A percentile compares a stretch with the other conserved stretches of the same genome.
Evolutionary conservation across 2,888 invertebrate species (phyloP).

Genomic region (Drosophila niveifrons): DNA sequence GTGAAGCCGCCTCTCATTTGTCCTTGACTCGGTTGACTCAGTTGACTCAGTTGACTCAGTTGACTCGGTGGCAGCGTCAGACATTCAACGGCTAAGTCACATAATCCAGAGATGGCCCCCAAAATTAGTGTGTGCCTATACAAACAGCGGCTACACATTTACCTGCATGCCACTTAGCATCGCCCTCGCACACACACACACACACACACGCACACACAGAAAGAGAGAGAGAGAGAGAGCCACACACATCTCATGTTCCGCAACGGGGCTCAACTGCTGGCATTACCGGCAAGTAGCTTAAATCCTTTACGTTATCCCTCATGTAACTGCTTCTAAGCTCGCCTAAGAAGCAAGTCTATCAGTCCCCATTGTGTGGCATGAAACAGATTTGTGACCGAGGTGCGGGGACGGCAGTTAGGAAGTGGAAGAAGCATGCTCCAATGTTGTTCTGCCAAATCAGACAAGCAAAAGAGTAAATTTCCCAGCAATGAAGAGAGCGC

Average conservation of each 20-base stretch:
- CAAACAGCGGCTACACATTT: constrained; percentile 47
- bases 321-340: constrained; percentile 63
- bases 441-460: neutral
- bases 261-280: constrained; percentile 51
- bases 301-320: constrained; percentile 75
- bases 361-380: neutral
- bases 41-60: neutral
- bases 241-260: constrained; percentile 18
- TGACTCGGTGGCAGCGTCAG: constrained; percentile 24
- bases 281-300: constrained; percentile 76
- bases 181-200: constrained; percentile 19
- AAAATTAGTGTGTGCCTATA: constrained; percentile 37
- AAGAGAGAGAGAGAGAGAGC: neutral
- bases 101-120: constrained; percentile 54
- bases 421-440: neutral
- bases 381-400: neutral
- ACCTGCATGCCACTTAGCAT: constrained; percentile 63
- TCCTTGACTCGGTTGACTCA: constrained; percentile 46
- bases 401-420: neutral
- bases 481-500: constrained; percentile 53
- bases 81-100: constrained; percentile 55
- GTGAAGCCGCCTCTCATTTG: constrained; percentile 41
- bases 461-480: constrained; percentile 56
- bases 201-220: constrained; percentile 15
- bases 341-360: constrained; percentile 41